These are phyloP conservation scores for Pogona vitticeps DNA, from an alignment of 2,113 vertebrate genomes.

Conservation along the genomic window DNA sequence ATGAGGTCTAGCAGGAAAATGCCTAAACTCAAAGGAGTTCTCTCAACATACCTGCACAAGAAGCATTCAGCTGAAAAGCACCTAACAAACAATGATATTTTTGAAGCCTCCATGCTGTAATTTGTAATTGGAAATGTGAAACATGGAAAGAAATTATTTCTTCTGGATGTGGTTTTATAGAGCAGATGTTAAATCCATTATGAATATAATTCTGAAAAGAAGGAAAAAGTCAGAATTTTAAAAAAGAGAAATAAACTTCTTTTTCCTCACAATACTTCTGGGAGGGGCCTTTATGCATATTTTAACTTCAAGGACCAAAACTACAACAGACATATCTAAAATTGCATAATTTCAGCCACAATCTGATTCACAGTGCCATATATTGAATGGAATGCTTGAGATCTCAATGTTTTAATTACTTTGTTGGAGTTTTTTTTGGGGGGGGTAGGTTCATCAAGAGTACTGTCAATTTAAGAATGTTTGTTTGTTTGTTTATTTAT, in stretches of 20 bases:
- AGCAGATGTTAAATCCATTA: not conserved
- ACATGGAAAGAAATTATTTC: not conserved
- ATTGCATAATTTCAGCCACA: too few species aligned
- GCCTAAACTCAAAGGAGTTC: not conserved
- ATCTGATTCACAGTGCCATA: too few species aligned
- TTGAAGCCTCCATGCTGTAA: not conserved
- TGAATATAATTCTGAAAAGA: not conserved
- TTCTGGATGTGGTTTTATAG: not conserved
- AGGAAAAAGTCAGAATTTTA: not conserved
- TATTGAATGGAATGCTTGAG: too few species aligned
- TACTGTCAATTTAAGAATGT: too few species aligned
- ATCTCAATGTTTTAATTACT: too few species aligned
- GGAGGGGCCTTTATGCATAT: too few species aligned
- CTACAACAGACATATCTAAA: too few species aligned
- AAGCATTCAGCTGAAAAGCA: not conserved
- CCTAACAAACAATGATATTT: not conserved
- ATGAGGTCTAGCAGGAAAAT: not conserved
- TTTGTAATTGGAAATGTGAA: not conserved
- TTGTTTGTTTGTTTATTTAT: too few species aligned
- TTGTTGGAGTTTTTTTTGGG: too few species aligned
- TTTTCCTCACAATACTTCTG: too few species aligned
- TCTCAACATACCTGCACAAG: not conserved
- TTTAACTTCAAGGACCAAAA: too few species aligned
- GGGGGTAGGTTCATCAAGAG: too few species aligned
- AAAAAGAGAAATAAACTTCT: not conserved